Base-by-base conservation (phyloP, 2,797 vertebrate species). In the Pantherophis vulpinus region DNA sequence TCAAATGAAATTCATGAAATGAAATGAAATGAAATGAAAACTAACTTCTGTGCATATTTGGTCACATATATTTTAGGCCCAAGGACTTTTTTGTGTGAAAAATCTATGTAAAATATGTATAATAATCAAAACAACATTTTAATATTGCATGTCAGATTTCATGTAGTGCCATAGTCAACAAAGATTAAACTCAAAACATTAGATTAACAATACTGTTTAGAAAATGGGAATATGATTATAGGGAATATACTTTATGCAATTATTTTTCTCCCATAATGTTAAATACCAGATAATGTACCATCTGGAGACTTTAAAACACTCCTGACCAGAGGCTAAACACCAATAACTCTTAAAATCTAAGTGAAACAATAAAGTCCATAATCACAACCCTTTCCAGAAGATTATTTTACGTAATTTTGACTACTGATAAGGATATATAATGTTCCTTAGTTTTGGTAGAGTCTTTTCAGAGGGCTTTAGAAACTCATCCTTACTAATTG, bases 391-490 rank as follows among this genome's bases (percentile, higher is more conserved):
- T 94, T 74, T 95, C 92, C 92, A 93, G 95, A 74, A 95, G 89
- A 94, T 96, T 94, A 92, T 91, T 89, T 63, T 93, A 91, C 86
- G 91, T 95, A 91, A 95, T 93, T 93, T 94, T 96, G 92, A 86
- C 94, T 95, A 91, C 87, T 74, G 94, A 95, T 95, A 96, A 96
- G 83, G 95, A 54, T 94, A 51, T 74, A 12, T 58, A 95, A 91
- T 92, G 55, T 90, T 88, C 92, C 89, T 90, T 63, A 79, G 25
- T 55, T 92, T 90, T 74, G 47, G 4, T 56, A 92, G 86, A 87
- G 83, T 63, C 89, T 90, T 20, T 90, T 91, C 66, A 83, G 90
- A 70, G 60, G 20, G 29, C 66, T 56, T 70, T 66, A 18, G 55
- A 63, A 12, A 83, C 20, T 47, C 42, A 66, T 93, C 91, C 86